Evolutionary conservation across 2,113 vertebrate species (phyloP).

Genomic region (Elanus axillaris): DNA sequence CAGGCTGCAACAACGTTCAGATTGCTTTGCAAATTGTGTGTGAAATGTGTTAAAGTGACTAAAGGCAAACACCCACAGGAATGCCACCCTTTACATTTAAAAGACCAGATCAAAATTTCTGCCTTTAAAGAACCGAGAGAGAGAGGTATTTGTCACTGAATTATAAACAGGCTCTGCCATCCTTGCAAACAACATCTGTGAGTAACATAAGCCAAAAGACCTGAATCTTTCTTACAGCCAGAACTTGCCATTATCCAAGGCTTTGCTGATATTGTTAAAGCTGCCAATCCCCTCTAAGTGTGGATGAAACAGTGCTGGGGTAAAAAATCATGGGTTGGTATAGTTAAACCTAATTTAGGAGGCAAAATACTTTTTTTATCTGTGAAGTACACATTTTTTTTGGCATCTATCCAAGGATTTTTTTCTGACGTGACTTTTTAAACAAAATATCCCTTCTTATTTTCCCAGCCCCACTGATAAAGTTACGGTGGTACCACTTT

Average conservation of each 20-base stretch:
- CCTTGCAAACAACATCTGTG: neutral
- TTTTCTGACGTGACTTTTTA: neutral
- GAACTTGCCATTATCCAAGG: neutral
- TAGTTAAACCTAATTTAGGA: neutral
- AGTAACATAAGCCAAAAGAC: neutral
- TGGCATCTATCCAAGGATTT: neutral
- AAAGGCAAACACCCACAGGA: neutral
- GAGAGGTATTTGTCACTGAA: neutral
- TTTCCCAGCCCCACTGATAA: neutral
- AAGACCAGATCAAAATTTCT: neutral
- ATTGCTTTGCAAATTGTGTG: neutral
- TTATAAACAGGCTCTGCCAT: neutral
- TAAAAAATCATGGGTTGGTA: accelerated
- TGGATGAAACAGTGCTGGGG: neutral
- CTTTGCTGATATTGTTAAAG: neutral
- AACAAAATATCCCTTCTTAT: neutral
- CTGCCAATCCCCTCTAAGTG: accelerated
- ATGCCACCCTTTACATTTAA: neutral
- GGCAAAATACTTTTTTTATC: neutral
- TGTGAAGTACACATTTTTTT: neutral
- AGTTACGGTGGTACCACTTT: neutral
- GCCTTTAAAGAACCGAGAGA: neutral
- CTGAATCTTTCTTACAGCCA: neutral
- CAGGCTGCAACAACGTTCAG: neutral
- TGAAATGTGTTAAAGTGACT: neutral